Base-by-base conservation (phyloP, 1,140 invertebrate species). In the Piezodorus guildinii region DNA sequence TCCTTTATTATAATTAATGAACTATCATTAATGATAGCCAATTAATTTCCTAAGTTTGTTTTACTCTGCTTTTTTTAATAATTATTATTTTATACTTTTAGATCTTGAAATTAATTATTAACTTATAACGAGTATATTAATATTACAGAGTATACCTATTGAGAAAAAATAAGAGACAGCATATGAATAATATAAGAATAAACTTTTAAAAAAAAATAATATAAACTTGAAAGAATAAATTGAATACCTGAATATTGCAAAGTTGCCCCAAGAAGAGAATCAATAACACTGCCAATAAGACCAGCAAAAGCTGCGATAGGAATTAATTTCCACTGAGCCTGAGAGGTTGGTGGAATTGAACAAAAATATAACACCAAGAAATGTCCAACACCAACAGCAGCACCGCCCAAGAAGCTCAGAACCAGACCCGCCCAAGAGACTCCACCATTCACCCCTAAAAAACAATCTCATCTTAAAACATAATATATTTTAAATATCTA, bases 241-340 rank as follows among this genome's bases (percentile, higher is more conserved):
- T 3, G 8, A 30, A 73, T 77, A 88, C 89, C 91, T 68, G 90
- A 91, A 74, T 84, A 94, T 75, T 94, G 91, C 43, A 92, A 72
- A 14, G 86, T 85, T 12, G 90, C 91, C 39, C 92, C 91, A 51
- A 94, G 74, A 16, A 91, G 62, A 0, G 91, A 94, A 76, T 94
- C 91, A 51, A 93, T 73, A 8, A 91, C 63, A 54, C 90, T 92
- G 4, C 91, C 91, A 43, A 90, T 69, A 5, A 94, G 76, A 9
- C 91, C 91, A 54, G 80, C 84, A 44, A 87, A 68, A 6, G 79
- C 81, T 12, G 85, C 90, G 65, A 85, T 76, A 3, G 87, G 16
- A 52, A 94, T 78, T 3, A 94, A 75, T 1, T 89, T 89, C 88
- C 88, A 92, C 70, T 94, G 91, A 9, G 85, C 78, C 25, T 88